These are phyloP conservation scores for Linurgus olivaceus DNA, from an alignment of 2,797 vertebrate genomes.

Conservation along the genomic window DNA sequence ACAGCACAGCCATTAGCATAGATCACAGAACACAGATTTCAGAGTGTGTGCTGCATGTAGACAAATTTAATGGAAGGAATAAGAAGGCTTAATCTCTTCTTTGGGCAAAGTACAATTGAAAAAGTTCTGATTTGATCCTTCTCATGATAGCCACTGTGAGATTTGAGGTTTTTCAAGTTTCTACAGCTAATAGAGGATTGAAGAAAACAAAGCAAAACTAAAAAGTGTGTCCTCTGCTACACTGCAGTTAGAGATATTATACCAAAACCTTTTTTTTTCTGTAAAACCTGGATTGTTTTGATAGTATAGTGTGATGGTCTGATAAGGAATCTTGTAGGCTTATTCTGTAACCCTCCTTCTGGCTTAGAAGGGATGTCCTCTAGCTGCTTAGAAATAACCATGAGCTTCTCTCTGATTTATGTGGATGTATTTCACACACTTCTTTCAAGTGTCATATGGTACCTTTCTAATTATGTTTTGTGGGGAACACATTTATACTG, in stretches of 20 bases:
- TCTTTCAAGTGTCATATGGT: not conserved
- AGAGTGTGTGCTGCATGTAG: not conserved
- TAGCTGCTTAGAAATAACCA: constrained; percentile 16
- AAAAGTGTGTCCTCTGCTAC: not conserved
- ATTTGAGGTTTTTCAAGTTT: constrained; percentile 32
- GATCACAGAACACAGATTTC: not conserved
- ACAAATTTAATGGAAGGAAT: not conserved
- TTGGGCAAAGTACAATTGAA: not conserved
- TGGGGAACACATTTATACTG: not conserved
- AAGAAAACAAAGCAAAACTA: not conserved
- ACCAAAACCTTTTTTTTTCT: not conserved
- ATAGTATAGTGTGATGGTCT: not conserved
- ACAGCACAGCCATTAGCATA: not conserved
- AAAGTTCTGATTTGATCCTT: not conserved
- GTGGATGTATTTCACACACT: not conserved
- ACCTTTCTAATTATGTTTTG: constrained; percentile 6
- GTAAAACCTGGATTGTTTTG: not conserved
- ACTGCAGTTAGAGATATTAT: not conserved
- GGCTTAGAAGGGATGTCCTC: not conserved
- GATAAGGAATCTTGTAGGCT: not conserved
- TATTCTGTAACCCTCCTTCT: not conserved
- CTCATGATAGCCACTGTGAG: not conserved
- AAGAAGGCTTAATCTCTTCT: not conserved
- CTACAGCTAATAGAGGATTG: not conserved
- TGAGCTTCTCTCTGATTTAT: not conserved